Conservation (phyloP, 2,113 vertebrate species). For the Pangasianodon hypophthalmus region DNA sequence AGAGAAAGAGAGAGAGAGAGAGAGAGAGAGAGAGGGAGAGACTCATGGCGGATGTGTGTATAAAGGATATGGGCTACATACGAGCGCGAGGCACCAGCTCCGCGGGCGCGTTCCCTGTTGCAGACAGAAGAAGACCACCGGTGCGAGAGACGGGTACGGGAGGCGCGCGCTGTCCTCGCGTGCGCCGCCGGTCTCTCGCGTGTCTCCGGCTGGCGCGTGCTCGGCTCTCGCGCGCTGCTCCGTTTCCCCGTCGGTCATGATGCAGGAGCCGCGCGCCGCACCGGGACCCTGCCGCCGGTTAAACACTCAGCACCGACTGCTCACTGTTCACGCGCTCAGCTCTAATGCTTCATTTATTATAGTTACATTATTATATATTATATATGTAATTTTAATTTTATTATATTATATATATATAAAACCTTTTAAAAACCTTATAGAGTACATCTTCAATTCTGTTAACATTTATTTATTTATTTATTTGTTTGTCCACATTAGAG, state of each 20-base stretch:
- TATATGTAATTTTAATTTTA: no score
- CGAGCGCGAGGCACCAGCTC: conserved; percentile 93
- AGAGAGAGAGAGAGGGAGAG: conserved; percentile 13
- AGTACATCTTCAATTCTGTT: not conserved
- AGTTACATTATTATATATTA: no score
- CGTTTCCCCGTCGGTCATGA: conserved; percentile 31
- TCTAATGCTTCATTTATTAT: not conserved
- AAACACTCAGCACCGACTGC: not conserved
- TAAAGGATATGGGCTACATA: conserved; percentile 98
- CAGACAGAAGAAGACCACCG: conserved; percentile 93
- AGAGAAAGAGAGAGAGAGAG: not conserved
- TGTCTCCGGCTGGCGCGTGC: not conserved
- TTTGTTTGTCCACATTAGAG: not conserved
- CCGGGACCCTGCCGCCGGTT: conserved; percentile 22
- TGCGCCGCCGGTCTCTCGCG: not conserved
- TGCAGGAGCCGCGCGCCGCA: conserved; percentile 21
- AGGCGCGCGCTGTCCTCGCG: conserved; percentile 79
- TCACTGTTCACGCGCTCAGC: not conserved
- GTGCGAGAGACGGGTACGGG: conserved; percentile 88
- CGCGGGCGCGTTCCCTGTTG: conserved; percentile 91
- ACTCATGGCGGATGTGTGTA: not conserved
- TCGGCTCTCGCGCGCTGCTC: conserved; percentile 22
- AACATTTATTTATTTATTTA: not conserved
- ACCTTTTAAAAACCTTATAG: not conserved
- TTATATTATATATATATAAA: no score